Evolutionary conservation across 1,140 invertebrate species (phyloP), one percentile per base, ranked within the genome.

Genomic region (Anastrepha obliqua): DNA sequence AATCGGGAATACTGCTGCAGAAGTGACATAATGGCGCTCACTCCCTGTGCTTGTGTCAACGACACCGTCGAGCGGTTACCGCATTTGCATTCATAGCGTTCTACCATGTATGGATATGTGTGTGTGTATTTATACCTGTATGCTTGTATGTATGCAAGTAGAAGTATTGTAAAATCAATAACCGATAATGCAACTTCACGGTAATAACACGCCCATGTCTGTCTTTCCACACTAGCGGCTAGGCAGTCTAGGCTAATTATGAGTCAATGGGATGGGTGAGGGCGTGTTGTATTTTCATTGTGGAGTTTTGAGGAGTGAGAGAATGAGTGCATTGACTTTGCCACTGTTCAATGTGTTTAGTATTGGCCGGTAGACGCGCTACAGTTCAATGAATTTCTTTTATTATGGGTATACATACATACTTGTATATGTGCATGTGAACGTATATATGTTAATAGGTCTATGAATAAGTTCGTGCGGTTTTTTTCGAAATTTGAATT

Each of bases 301-400:
- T 62, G 60, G 60, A 17, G 60, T 13, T 13, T 62, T 62, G 60
- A n/a, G 55, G 44, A 74, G 67, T 74, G 44, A 74, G 67, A 44
- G 9, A 55, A 55, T 62, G 74, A 67, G 74, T 81, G n/a, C 74
- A 81, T 81, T 81, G 74, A 81, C 74, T 81, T 55, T 55, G 74
- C 74, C 74, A 55, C 74, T 29, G n/a, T 81, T 81, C 55, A 81
- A 58, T 81, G 74, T 55, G 74, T 81, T 81, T 81, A 81, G 47
- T 51, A 81, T 55, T 81, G 74, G 20, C 74, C 47, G 74, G 55
- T 81, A 81, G 74, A 2, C 74, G 6, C 20, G 74, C 47, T 55
- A 55, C 47, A 81, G 74, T 51, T 81, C 74, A 81, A 81, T 81
- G 74, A 44, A 55, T 81, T 58, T 55, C 44, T 55, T 55, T 55